phyloP scores from a whole-genome alignment of 1,140 invertebrate species.

The Zaprionus davidi region DNA sequence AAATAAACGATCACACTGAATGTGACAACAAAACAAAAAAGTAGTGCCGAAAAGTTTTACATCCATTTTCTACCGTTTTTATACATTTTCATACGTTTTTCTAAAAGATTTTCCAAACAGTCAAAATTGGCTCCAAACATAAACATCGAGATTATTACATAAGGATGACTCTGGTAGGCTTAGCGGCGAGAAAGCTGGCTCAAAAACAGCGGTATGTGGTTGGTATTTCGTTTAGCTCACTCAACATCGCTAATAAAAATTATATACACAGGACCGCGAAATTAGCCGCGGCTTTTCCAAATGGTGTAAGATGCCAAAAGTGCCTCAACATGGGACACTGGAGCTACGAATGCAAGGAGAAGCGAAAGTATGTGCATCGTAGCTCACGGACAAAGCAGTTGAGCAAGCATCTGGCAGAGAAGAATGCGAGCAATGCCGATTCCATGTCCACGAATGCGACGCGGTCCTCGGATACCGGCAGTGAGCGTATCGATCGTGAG shows the following conservation, averaged over 20 bases:
- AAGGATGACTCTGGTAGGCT: slow-evolving; percentile 79
- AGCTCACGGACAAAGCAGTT: slow-evolving; percentile 92
- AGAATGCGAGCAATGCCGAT: slow-evolving; percentile 43
- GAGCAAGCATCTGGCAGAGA: slow-evolving; percentile 89
- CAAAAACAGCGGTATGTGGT: slow-evolving; percentile 70
- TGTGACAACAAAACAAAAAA: slow-evolving; percentile 43
- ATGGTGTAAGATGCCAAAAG: slow-evolving; percentile 93
- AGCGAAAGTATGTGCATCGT: slow-evolving; percentile 93
- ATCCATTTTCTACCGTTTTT: slow-evolving; percentile 24
- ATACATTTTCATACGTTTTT: slow-evolving; percentile 25
- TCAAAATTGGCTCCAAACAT: slow-evolving; percentile 73
- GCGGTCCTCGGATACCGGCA: slow-evolving; percentile 24
- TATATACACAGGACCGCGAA: slow-evolving; percentile 84
- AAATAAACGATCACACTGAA: slow-evolving; percentile 9
- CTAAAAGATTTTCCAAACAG: slow-evolving; percentile 16
- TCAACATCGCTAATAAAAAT: background rate
- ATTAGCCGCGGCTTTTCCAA: slow-evolving; percentile 87
- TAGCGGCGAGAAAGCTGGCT: slow-evolving; percentile 78
- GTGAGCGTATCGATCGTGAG: slow-evolving; percentile 17
- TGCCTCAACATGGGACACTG: slow-evolving; percentile 96
- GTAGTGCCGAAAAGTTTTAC: slow-evolving; percentile 46
- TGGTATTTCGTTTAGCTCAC: background rate
- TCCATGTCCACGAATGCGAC: slow-evolving; percentile 8
- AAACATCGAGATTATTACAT: slow-evolving; percentile 58
- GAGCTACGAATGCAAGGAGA: slow-evolving; percentile 95